A percentile compares a stretch with the other conserved stretches of the same genome.
Conservation (phyloP, 2,888 invertebrate genomes). For the Chironomus riparius region DNA sequence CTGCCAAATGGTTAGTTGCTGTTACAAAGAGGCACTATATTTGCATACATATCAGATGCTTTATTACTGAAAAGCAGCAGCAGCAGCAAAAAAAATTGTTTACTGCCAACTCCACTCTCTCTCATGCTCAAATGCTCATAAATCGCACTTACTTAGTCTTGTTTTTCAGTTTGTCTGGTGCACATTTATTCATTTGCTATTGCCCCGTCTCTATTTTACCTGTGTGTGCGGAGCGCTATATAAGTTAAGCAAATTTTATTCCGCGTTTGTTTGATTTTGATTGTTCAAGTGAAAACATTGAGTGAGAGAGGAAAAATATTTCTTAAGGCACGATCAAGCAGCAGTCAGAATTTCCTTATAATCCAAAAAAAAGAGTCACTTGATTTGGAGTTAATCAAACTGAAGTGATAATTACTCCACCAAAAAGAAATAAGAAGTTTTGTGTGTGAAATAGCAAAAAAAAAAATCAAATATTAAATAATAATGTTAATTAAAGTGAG, state of each 20-base stretch:
- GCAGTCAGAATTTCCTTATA: too few relatives aligned
- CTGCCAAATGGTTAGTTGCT: too few relatives aligned
- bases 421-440: too few relatives aligned
- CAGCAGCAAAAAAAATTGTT: background rate
- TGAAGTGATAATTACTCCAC: background rate
- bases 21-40: too few relatives aligned
- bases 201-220: background rate
- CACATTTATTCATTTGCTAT: background rate
- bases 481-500: slow-evolving; percentile 18
- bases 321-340: too few relatives aligned
- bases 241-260: slow-evolving; percentile 27
- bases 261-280: slow-evolving; percentile 27
- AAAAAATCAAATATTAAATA: background rate
- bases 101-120: background rate
- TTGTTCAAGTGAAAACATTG: slow-evolving; percentile 27
- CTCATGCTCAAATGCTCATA: slow-evolving; percentile 17
- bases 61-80: background rate
- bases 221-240: slow-evolving; percentile 18
- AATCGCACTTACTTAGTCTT: slow-evolving; percentile 4
- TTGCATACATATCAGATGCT: background rate
- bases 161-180: slow-evolving; percentile 3
- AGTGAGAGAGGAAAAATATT: background rate
- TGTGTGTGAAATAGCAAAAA: background rate
- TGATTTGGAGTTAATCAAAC: too few relatives aligned
- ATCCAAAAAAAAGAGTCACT: too few relatives aligned